These are phyloP conservation scores for Spisula solida DNA, from an alignment of 2,888 invertebrate species.

Conservation along the genomic window DNA sequence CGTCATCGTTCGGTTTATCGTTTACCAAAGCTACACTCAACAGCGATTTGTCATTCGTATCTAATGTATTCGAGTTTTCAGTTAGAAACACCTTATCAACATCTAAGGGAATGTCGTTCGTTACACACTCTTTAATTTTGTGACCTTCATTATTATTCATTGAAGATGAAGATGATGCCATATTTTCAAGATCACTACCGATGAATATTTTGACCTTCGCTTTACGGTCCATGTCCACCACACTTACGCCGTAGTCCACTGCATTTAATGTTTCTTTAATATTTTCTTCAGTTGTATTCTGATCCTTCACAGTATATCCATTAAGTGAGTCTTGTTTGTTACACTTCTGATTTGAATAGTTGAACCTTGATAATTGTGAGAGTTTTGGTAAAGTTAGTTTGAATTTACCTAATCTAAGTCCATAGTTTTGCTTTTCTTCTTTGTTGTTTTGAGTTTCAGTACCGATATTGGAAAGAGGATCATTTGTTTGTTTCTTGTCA, in stretches of 20 bases:
- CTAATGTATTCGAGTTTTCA: not conserved
- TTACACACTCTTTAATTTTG: not conserved
- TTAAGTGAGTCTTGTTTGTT: not conserved
- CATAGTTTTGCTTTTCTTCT: not conserved
- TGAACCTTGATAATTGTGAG: not conserved
- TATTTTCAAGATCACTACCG: not conserved
- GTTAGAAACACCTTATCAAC: not conserved
- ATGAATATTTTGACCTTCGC: not conserved
- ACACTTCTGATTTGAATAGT: not conserved
- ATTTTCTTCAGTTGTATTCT: not conserved
- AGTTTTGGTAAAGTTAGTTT: conserved; percentile 35
- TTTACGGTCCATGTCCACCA: not conserved
- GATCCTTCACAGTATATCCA: not conserved
- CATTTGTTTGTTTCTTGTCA: conserved; percentile 4
- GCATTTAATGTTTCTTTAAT: not conserved
- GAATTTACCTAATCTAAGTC: conserved; percentile 3
- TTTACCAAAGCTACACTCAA: not conserved
- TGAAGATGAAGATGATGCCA: not conserved
- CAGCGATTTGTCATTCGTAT: not conserved
- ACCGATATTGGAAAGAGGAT: not conserved
- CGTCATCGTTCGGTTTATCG: not conserved
- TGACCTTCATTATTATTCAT: not conserved
- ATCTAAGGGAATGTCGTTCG: not conserved
- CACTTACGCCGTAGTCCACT: not conserved
- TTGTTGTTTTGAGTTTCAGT: not conserved